A percentile compares a stretch with the other conserved stretches of the same genome.
Evolutionary conservation across 1,140 invertebrate species (phyloP).

Genomic region (Saccostrea cuccullata): DNA sequence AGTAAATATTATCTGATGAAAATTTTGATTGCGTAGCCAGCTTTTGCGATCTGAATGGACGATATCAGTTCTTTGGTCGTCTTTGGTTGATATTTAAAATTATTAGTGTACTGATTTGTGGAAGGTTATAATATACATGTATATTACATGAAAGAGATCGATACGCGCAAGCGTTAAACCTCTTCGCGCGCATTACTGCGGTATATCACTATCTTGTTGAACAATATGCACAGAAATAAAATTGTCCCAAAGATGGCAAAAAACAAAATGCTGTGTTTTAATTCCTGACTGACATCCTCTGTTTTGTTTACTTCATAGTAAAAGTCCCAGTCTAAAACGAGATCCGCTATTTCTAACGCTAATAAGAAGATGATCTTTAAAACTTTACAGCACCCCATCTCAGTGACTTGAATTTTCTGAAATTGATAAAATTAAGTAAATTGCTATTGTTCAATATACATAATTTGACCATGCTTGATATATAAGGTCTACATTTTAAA

Average conservation of each 20-base stretch:
- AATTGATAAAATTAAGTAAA: too few species aligned
- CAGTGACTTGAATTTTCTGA: too few species aligned
- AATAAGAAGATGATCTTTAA: neutral
- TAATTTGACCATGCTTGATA: too few species aligned
- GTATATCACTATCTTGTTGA: neutral
- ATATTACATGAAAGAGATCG: too few species aligned
- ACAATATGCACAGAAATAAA: neutral
- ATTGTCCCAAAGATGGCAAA: neutral
- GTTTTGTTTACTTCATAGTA: neutral
- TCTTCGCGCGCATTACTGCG: neutral
- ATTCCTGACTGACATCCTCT: neutral
- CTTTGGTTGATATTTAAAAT: too few species aligned
- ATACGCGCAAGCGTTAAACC: neutral
- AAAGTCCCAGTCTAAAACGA: conserved; percentile 8
- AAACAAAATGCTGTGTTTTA: neutral
- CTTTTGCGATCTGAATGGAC: neutral
- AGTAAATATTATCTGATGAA: neutral
- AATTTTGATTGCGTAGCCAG: neutral
- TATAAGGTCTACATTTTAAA: too few species aligned
- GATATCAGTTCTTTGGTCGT: neutral
- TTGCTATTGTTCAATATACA: too few species aligned
- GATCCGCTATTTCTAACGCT: neutral
- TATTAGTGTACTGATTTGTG: too few species aligned
- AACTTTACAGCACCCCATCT: too few species aligned
- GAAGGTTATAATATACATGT: too few species aligned